Evolutionary conservation across 2,113 vertebrate genomes (phyloP).

Genomic region (Chaetops frenatus): DNA sequence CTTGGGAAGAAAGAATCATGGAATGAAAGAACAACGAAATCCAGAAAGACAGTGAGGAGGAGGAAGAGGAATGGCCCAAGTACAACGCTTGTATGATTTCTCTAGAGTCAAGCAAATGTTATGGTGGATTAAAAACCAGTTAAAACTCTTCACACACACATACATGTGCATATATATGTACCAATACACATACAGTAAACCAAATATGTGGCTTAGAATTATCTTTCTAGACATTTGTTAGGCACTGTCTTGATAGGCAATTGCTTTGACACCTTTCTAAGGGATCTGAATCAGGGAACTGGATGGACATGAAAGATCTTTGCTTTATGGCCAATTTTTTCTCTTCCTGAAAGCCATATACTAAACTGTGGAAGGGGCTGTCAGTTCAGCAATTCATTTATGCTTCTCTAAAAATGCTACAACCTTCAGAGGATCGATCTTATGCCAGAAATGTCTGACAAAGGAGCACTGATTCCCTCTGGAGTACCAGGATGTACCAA

Average conservation of each 20-base stretch:
- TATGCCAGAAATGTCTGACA: neutral
- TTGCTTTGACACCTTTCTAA: neutral
- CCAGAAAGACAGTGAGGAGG: neutral
- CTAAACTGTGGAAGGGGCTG: neutral
- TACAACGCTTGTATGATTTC: neutral
- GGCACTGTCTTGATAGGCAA: neutral
- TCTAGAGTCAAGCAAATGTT: neutral
- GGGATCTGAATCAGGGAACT: neutral
- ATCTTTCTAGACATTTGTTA: neutral
- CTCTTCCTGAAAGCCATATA: neutral
- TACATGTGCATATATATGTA: rapidly evolving
- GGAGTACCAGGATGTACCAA: rapidly evolving
- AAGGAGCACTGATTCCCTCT: neutral
- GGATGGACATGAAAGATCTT: neutral
- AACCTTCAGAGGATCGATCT: neutral
- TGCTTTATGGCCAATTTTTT: neutral
- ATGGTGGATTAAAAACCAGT: neutral
- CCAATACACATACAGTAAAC: neutral
- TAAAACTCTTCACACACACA: neutral
- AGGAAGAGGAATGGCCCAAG: neutral
- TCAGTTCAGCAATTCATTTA: neutral
- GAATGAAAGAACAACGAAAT: neutral
- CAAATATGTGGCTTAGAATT: neutral
- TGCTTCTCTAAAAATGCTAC: neutral
- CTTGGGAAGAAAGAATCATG: neutral